A percentile compares a stretch with the other conserved stretches of the same genome.
phyloP scores from a whole-genome alignment of 2,797 vertebrate species.

The Diceros bicornis region DNA sequence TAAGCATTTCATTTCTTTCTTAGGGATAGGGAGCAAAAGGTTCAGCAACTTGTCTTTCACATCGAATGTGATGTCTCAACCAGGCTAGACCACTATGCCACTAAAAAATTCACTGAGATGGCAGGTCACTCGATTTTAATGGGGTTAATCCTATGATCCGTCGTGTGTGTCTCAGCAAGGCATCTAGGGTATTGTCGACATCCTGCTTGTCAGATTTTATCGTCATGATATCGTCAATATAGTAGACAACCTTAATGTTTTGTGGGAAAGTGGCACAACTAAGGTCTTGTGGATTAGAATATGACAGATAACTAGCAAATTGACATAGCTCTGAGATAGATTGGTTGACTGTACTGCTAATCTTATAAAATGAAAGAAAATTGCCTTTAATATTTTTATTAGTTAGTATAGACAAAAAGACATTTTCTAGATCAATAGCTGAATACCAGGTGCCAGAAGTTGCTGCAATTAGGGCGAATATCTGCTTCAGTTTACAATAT shows the following conservation, averaged over 20 bases:
- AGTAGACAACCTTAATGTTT: background rate
- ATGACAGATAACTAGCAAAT: background rate
- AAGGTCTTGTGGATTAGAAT: background rate
- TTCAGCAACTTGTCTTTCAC: background rate
- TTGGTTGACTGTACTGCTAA: background rate
- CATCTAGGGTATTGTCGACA: background rate
- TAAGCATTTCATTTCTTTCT: background rate
- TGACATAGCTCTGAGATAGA: background rate
- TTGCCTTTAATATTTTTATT: background rate
- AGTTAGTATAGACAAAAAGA: background rate
- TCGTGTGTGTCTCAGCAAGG: background rate
- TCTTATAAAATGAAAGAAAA: background rate
- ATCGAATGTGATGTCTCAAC: background rate
- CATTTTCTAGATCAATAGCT: background rate
- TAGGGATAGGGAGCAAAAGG: background rate
- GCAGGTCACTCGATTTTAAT: background rate
- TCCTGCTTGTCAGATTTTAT: background rate
- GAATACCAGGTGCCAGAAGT: background rate
- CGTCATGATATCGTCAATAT: background rate
- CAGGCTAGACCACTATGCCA: background rate
- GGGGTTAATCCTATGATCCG: background rate
- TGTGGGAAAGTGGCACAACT: background rate
- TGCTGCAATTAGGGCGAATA: background rate
- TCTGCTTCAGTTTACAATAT: background rate
- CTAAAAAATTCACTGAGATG: background rate